These are phyloP conservation scores for Gymnoscopelus microlampas DNA, from an alignment of 2,797 vertebrate genomes.

Conservation along the genomic window DNA sequence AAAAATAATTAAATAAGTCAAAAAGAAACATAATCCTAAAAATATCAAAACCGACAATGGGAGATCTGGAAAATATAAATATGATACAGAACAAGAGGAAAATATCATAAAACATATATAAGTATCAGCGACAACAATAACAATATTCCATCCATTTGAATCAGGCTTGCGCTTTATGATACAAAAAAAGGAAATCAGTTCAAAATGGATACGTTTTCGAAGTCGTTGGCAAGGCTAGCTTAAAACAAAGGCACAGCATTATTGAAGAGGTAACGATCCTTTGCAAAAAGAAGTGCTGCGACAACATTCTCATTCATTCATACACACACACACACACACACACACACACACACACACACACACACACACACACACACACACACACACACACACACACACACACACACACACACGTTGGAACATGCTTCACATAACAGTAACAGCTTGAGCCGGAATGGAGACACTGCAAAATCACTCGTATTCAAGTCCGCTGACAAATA, in stretches of 20 bases:
- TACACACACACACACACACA: constrained; percentile 67
- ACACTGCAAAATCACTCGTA: constrained; percentile 45
- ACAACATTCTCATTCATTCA: constrained; percentile 68
- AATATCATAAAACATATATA: constrained; percentile 62
- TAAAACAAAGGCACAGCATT: constrained; percentile 89
- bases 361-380: constrained; percentile 57
- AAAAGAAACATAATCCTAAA: constrained; percentile 61
- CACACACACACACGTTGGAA: constrained; percentile 57
- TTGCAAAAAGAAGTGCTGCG: constrained; percentile 81
- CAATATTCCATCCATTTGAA: constrained; percentile 73
- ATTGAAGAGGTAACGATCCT: constrained; percentile 85
- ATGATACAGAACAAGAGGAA: constrained; percentile 71
- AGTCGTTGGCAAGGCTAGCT: constrained; percentile 87
- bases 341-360: constrained; percentile 69
- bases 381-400: constrained; percentile 67
- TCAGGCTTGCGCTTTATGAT: constrained; percentile 73
- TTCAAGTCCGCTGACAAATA: constrained; percentile 48
- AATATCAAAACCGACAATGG: constrained; percentile 75
- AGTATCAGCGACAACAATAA: constrained; percentile 72
- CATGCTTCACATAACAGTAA: constrained; percentile 61
- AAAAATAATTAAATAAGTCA: constrained; percentile 73
- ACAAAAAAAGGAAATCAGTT: constrained; percentile 70
- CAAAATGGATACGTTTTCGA: constrained; percentile 59
- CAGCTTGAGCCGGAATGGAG: constrained; percentile 56
- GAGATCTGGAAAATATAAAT: constrained; percentile 79